Base-by-base conservation (phyloP, 2,113 vertebrate species). In the Cephalopterus ornatus region DNA sequence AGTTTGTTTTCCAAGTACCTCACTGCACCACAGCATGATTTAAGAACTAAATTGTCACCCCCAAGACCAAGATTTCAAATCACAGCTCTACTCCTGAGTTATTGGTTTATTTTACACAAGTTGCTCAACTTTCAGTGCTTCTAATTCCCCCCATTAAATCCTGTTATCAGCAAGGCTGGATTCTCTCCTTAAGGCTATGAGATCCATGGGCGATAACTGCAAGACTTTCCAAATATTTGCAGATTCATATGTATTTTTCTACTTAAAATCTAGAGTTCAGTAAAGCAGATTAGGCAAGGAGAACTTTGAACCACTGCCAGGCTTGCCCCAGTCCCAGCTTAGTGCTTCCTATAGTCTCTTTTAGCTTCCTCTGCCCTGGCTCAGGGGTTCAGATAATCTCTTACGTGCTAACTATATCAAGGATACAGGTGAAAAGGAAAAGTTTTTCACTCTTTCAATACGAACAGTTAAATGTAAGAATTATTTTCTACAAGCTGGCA, bases 1-100 rank as follows among this genome's bases (percentile, higher is more conserved):
- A n/a, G 55, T 80, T 92, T 95, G 93, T 92, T 94, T 92, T 83
- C 59, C 65, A 84, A 84, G 65, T 74, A 55, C 33, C 71, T 77
- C 75, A 70, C 5, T 74, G 59, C 35, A 93, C 47, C 30, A 77
- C 46, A 81, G 52, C 42, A 47, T 15, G 39, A 91, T 77, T 95
- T 77, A 63, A 70, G 50, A 86, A 41, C 49, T 88, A 71, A 92
- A 95, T 9, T 63, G 35, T 56, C 74, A 78, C 24, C 32, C 37
- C 80, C 2, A 1, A 91, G 67, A 90, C 14, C 26, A 70, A n/a
- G 46, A 88, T 52, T 73, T 79, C 47, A 86, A 94, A 86, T n/a
- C 44, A 26, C 13, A 82, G 16, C 35, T 86, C 13, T 55, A 0
- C 39, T 78, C n/a, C 28, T 2, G 12, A 82, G 30, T 41, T 77